phyloP scores from a whole-genome alignment of 2,113 vertebrate genomes.

The Copsychus sechellarum region DNA sequence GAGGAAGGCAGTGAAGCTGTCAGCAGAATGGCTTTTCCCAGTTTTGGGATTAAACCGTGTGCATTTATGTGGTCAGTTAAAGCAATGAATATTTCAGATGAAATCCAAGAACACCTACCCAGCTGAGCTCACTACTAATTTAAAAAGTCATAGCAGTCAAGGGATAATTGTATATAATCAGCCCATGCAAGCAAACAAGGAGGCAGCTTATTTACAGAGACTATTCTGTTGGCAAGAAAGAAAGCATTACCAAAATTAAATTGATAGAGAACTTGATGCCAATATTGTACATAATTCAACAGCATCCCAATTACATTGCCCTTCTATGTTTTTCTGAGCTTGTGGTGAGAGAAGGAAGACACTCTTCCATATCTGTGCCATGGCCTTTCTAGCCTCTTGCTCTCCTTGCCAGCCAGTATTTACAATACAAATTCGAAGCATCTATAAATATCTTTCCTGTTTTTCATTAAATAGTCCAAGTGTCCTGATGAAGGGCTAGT shows the following conservation, averaged over 20 bases:
- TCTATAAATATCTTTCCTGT: background rate
- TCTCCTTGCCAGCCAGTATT: background rate
- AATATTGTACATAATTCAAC: slow-evolving; percentile 30
- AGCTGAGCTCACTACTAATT: background rate
- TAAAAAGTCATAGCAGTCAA: background rate
- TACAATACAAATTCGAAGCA: background rate
- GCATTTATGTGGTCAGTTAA: background rate
- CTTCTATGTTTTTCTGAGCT: background rate
- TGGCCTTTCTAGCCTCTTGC: background rate
- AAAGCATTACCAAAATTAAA: slow-evolving; percentile 38
- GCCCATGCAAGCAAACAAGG: background rate
- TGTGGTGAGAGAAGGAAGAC: background rate
- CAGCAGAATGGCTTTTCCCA: background rate
- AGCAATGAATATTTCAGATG: background rate
- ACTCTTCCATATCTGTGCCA: background rate
- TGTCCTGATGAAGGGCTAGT: background rate
- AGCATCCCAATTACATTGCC: background rate
- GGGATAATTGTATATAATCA: slow-evolving; percentile 13
- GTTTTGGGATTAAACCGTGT: background rate
- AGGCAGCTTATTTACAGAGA: slow-evolving; percentile 24
- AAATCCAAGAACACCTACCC: background rate
- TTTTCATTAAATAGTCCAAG: background rate
- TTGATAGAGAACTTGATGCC: background rate
- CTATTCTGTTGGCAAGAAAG: slow-evolving; percentile 22
- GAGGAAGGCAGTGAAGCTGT: background rate